Base-by-base conservation (phyloP, 2,797 vertebrate genomes). In the Tragelaphus eurycerus region DNA sequence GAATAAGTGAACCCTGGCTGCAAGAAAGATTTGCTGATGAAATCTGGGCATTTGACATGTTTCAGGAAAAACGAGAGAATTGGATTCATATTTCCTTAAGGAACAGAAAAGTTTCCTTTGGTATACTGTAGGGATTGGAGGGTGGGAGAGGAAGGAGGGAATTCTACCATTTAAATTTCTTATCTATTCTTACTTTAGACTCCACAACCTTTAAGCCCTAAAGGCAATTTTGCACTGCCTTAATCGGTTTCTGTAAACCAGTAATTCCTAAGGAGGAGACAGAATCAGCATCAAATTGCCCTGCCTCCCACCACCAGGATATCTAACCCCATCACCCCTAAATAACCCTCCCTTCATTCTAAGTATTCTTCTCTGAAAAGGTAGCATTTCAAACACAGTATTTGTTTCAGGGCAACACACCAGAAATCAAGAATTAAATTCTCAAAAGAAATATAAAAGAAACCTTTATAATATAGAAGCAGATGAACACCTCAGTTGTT, bases 351-450 rank as follows among this genome's bases (percentile, higher is more conserved):
- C 13, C 17, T 79, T 2, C 1, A 60, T 9, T 52, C 38, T 10
- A 34, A 21, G 29, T 14, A 34, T 17, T 21, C 31, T 87, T 64
- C 8, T 4, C 25, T 31, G 21, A 76, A 71, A 79, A 43, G 25
- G 31, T 6, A 34, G 25, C 7, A 54, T 54, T 85, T 59, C 29
- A 21, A 29, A 12, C 10, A 27, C 0, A 78, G 11, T 48, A n/a
- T 21, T 54, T 57, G 11, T 21, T 89, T 55, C n/a, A 4, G 34
- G 71, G 3, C 27, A 81, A 86, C 3, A 50, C 25, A 27, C n/a
- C 64, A 88, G 55, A 83, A 86, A 97, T 92, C 79, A 95, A 43
- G 31, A 93, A 93, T 85, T 89, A 86, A 96, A 78, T 92, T 95
- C 31, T 60, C 57, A 60, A 67, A 84, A 93, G 59, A 48, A 92